These are phyloP conservation scores for Cotesia glomerata DNA, from an alignment of 1,140 invertebrate species.

Conservation along the genomic window DNA sequence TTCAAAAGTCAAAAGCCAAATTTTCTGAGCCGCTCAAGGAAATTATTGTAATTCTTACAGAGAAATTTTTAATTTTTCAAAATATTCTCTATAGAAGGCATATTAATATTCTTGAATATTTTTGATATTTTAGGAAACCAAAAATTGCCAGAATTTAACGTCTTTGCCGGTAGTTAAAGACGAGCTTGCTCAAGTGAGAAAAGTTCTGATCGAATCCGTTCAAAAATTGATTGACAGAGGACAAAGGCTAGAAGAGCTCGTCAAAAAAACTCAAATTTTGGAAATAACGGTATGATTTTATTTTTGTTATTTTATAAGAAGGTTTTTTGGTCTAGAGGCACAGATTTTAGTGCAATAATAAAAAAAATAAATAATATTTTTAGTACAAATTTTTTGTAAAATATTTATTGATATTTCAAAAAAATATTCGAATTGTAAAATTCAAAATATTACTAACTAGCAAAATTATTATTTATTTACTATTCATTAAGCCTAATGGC, in stretches of 20 bases:
- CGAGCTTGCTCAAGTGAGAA: conserved; percentile 42
- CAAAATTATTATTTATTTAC: too few species aligned
- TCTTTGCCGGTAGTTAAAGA: conserved; percentile 35
- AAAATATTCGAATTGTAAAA: too few species aligned
- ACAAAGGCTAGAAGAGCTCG: conserved; percentile 48
- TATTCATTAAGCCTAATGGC: too few species aligned
- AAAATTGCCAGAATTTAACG: conserved; percentile 34
- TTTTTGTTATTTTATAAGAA: not conserved
- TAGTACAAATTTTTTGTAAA: too few species aligned
- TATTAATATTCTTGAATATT: not conserved
- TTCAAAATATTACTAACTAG: too few species aligned
- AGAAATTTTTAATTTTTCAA: not conserved
- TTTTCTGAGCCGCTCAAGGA: conserved; percentile 43
- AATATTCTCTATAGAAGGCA: not conserved
- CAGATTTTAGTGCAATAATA: not conserved
- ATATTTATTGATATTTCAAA: too few species aligned
- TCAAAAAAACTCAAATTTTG: conserved; percentile 46
- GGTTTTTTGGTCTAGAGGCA: too few species aligned
- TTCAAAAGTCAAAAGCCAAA: conserved; percentile 36
- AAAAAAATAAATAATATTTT: not conserved
- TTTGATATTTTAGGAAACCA: conserved; percentile 31
- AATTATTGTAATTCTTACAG: conserved; percentile 48
- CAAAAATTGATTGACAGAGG: conserved; percentile 50
- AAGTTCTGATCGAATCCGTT: conserved; percentile 44
- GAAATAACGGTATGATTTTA: conserved; percentile 44